A percentile compares a stretch with the other conserved stretches of the same genome.
These are phyloP conservation scores for Cosmia pyralina DNA, from an alignment of 2,888 invertebrate genomes.

Conservation along the genomic window DNA sequence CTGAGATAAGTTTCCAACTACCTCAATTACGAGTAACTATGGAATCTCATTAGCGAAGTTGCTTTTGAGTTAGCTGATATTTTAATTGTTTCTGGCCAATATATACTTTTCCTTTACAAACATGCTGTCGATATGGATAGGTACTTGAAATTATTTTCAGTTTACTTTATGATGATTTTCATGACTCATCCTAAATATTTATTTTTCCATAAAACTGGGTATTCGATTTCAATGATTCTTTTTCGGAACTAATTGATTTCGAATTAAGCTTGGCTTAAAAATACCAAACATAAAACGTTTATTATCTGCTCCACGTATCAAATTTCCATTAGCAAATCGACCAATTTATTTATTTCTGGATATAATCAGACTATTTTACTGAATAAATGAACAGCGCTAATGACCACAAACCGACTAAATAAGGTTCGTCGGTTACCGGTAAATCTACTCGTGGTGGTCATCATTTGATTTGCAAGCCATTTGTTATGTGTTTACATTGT, in stretches of 20 bases:
- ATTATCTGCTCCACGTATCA: slow-evolving; percentile 1
- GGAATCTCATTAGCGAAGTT: slow-evolving; percentile 7
- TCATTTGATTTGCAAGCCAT: slow-evolving; percentile 6
- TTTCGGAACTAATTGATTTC: neutral
- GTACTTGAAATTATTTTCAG: neutral
- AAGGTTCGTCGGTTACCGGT: neutral
- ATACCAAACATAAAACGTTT: neutral
- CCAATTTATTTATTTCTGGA: slow-evolving; percentile 36
- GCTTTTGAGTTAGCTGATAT: slow-evolving; percentile 4
- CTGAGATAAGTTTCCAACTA: slow-evolving; percentile 5
- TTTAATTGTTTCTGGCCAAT: slow-evolving; percentile 18
- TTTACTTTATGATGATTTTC: neutral
- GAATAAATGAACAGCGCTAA: slow-evolving; percentile 37
- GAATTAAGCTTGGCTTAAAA: neutral
- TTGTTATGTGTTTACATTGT: neutral
- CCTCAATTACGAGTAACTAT: neutral
- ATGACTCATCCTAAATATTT: neutral
- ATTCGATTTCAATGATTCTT: neutral
- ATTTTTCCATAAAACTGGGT: no score
- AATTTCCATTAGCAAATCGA: slow-evolving; percentile 27
- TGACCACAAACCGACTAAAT: slow-evolving; percentile 24
- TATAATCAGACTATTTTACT: slow-evolving; percentile 4
- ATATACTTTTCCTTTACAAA: neutral
- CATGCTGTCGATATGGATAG: no score
- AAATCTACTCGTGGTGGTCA: neutral